A percentile compares a stretch with the other conserved stretches of the same genome.
Evolutionary conservation across 35 echinoderm and acorn worm genomes (phyloP).

Genomic region (Ophioderma brevispina): DNA sequence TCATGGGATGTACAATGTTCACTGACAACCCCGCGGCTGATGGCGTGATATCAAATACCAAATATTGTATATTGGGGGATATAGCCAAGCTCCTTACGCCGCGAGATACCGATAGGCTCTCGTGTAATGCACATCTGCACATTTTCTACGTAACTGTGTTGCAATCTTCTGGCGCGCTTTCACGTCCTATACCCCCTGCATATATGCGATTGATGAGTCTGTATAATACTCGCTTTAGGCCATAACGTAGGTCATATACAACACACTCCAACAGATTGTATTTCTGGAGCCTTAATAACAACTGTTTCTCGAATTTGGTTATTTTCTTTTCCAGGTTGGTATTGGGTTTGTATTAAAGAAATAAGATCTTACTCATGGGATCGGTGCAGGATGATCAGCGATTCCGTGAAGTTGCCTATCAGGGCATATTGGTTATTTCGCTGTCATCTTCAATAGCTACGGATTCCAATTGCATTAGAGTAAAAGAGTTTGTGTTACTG

Average conservation of each 20-base stretch:
- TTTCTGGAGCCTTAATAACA: neutral
- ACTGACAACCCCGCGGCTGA: too few relatives aligned
- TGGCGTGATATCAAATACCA: too few relatives aligned
- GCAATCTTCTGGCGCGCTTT: too few relatives aligned
- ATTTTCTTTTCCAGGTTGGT: neutral
- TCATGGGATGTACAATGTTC: too few relatives aligned
- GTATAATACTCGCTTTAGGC: too few relatives aligned
- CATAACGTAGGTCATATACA: neutral
- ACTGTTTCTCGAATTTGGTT: neutral
- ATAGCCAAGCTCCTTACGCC: too few relatives aligned
- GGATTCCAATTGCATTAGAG: neutral
- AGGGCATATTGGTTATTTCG: neutral
- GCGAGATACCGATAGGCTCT: too few relatives aligned
- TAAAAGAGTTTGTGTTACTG: neutral
- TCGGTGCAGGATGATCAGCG: neutral
- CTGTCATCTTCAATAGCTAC: neutral
- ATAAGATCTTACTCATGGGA: neutral
- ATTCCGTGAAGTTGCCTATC: neutral
- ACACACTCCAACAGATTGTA: slow-evolving; percentile 6
- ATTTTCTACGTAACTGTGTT: too few relatives aligned
- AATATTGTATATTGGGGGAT: too few relatives aligned
- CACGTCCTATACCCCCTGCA: too few relatives aligned
- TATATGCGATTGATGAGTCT: too few relatives aligned
- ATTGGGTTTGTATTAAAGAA: neutral
- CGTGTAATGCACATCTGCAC: too few relatives aligned